Conservation (phyloP, 2,888 invertebrate species). For the Cephus pygmeus region DNA sequence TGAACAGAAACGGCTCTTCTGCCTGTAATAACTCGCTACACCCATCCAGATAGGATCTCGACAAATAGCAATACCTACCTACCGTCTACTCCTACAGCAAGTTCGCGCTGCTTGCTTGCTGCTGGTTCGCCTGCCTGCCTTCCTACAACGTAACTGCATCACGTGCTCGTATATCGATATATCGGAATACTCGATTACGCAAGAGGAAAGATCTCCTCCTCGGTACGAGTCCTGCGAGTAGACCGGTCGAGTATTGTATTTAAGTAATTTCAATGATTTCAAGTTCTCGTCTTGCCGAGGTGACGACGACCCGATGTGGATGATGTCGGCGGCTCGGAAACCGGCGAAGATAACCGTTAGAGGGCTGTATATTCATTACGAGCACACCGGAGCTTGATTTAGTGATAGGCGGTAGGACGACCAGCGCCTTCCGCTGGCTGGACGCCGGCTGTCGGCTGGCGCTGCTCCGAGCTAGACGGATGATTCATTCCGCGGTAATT, state of each 20-base stretch:
- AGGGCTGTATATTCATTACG: not conserved
- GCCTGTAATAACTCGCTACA: conserved; percentile 59
- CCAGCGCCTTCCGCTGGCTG: conserved; percentile 23
- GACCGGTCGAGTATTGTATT: not conserved
- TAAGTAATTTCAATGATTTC: not conserved
- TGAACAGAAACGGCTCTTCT: conserved; percentile 42
- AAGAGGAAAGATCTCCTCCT: conserved; percentile 6
- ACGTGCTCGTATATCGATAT: not conserved
- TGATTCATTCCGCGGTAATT: conserved; percentile 59
- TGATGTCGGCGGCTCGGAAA: not conserved
- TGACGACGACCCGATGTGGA: not conserved
- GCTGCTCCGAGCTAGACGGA: conserved; percentile 29
- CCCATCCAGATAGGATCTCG: conserved; percentile 58
- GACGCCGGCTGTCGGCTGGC: not conserved
- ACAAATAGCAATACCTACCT: conserved; percentile 58
- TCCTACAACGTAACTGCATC: conserved; percentile 9
- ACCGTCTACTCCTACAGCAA: conserved; percentile 29
- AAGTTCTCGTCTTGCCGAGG: not conserved
- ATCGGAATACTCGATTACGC: conserved; percentile 10
- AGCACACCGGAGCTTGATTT: conserved; percentile 22
- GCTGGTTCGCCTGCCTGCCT: not conserved
- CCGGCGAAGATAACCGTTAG: not conserved
- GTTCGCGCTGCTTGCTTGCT: not conserved
- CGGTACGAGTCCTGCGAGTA: not conserved
- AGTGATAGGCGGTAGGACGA: conserved; percentile 18